Evolutionary conservation across 2,113 vertebrate genomes (phyloP), one percentile per base, ranked within the genome.

Genomic region (Dipodomys spectabilis): DNA sequence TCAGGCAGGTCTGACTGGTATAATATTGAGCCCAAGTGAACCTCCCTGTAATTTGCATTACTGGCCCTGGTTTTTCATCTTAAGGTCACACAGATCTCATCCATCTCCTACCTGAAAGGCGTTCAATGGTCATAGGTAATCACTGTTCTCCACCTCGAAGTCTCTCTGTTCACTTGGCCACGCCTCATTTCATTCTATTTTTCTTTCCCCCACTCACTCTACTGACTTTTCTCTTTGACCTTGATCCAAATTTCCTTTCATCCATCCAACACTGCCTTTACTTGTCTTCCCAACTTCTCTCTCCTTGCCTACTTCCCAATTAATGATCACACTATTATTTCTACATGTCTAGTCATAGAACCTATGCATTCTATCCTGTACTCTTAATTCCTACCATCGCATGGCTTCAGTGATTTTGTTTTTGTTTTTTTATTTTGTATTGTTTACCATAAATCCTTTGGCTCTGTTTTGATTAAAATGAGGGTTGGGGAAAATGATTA

Each of bases 111-210:
- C 25, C 85, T 49, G 78, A 75, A 83, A 77, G 73, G 62, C 39
- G 53, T 60, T 74, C 20, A 0, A 79, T 87, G 82, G 92, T 92
- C 86, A 90, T 27, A 87, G n/a, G 62, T 65, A 74, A 92, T 87
- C 79, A 53, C 78, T 68, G 27, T 25, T 30, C 22, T 18, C 19
- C 39, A 7, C 78, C 73, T 90, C 73, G 83, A 68, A 15, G 67
- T 22, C 91, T 75, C 35, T 23, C 85, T 75, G 45, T 45, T 86
- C 60, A 28, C 68, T 86, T 23, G 28, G 73, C 73, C 62, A 84
- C 2, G 64, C 44, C 83, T 95, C 89, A 87, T 80, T 94, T 96
- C 90, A 23, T 72, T 72, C 35, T 39, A 39, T 81, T 94, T 82
- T 57, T 32, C 25, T 39, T 71, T 83, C 60, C 39, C 39, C 39